A percentile compares a stretch with the other conserved stretches of the same genome.
Conservation (phyloP, 2,797 vertebrate genomes). For the Rhodeus uyekii region DNA sequence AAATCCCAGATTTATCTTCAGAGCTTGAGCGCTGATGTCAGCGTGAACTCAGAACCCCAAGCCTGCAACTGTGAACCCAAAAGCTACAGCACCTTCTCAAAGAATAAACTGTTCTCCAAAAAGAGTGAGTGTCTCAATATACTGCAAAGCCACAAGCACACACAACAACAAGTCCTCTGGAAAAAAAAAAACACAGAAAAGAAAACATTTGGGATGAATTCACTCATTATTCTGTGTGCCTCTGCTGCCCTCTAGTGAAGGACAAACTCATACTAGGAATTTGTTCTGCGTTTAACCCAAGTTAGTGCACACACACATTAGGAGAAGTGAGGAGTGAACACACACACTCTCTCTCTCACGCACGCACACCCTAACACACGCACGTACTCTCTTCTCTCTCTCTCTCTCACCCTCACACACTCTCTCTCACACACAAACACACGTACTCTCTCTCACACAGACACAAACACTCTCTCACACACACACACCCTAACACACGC, state of each 20-base stretch:
- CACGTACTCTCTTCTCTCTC: too few relatives aligned
- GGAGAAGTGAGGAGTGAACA: too few relatives aligned
- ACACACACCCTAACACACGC: too few relatives aligned
- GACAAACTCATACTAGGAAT: too few relatives aligned
- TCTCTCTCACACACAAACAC: too few relatives aligned
- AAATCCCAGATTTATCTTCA: constrained; percentile 80
- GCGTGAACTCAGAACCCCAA: constrained; percentile 46
- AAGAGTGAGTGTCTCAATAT: constrained; percentile 82
- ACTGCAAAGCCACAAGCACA: not conserved
- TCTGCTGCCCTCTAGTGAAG: constrained; percentile 41
- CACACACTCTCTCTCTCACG: too few relatives aligned
- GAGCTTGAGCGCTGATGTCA: constrained; percentile 38
- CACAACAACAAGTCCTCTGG: not conserved
- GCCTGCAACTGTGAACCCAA: constrained; percentile 80
- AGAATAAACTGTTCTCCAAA: constrained; percentile 84
- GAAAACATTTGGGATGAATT: not conserved
- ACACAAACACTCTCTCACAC: too few relatives aligned
- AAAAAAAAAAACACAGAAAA: not conserved
- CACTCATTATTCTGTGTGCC: not conserved
- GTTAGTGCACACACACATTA: too few relatives aligned
- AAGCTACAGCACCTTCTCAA: constrained; percentile 74
- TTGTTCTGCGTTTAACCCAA: too few relatives aligned
- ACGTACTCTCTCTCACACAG: too few relatives aligned
- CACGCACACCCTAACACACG: too few relatives aligned
- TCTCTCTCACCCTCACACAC: too few relatives aligned